phyloP scores from a whole-genome alignment of 2,888 invertebrate species.

The Lucinisca nassula region DNA sequence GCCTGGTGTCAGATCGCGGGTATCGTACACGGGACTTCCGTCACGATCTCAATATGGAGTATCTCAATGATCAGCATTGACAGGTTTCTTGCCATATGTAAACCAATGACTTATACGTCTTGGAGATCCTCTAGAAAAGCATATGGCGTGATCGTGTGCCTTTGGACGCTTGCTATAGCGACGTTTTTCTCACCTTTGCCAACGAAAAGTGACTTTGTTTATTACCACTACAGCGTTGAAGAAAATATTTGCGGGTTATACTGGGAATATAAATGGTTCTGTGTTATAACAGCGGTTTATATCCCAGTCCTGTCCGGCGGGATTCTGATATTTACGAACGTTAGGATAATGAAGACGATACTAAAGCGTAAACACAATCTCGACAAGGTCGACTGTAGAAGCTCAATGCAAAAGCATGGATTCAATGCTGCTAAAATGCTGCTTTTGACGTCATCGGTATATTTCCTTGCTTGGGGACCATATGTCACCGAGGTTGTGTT shows the following conservation, averaged over 20 bases:
- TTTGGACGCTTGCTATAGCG: slow-evolving; percentile 57
- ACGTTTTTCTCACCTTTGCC: slow-evolving; percentile 67
- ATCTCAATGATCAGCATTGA: slow-evolving; percentile 73
- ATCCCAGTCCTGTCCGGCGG: slow-evolving; percentile 68
- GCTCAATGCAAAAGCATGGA: slow-evolving; percentile 23
- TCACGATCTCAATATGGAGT: slow-evolving; percentile 76
- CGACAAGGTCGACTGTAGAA: background rate
- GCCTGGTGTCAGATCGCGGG: slow-evolving; percentile 75
- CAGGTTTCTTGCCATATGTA: slow-evolving; percentile 72
- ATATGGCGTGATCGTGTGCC: slow-evolving; percentile 27
- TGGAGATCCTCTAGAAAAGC: slow-evolving; percentile 41
- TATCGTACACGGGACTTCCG: slow-evolving; percentile 69
- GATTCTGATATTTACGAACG: slow-evolving; percentile 62
- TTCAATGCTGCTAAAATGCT: slow-evolving; percentile 66
- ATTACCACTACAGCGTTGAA: slow-evolving; percentile 49
- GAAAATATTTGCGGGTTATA: slow-evolving; percentile 68
- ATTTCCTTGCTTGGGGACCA: slow-evolving; percentile 75
- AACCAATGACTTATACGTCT: slow-evolving; percentile 66
- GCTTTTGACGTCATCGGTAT: slow-evolving; percentile 61
- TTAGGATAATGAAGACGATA: slow-evolving; percentile 46
- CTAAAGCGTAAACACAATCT: slow-evolving; percentile 12
- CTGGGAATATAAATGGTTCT: slow-evolving; percentile 67
- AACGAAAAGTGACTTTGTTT: slow-evolving; percentile 51
- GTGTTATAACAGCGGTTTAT: slow-evolving; percentile 63
- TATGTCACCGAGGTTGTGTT: slow-evolving; percentile 65